phyloP scores from a whole-genome alignment of 2,888 invertebrate species.

The Nomada lathburiana region DNA sequence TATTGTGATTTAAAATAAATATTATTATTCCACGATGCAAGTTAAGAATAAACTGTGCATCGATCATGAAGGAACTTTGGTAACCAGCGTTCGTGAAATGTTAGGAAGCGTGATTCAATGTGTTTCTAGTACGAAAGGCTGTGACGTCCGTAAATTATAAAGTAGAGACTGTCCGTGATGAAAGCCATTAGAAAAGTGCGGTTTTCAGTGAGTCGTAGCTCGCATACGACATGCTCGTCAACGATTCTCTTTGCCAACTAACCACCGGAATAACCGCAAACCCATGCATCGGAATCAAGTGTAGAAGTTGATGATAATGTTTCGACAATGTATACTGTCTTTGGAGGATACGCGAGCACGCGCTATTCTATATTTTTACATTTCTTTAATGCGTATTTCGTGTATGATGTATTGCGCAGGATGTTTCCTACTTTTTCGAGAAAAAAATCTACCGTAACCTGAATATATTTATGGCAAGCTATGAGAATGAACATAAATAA shows the following conservation, averaged over 20 bases:
- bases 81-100: no score
- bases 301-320: background rate
- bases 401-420: no score
- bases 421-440: no score
- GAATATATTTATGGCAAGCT: no score
- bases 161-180: background rate
- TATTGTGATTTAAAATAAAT: no score
- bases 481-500: no score
- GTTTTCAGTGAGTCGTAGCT: background rate
- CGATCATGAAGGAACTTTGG: no score
- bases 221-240: background rate
- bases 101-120: background rate
- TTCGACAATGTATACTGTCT: slow-evolving; percentile 4
- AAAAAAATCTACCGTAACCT: no score
- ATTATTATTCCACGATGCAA: no score
- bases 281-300: slow-evolving; percentile 8
- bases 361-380: background rate
- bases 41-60: no score
- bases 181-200: slow-evolving; percentile 13
- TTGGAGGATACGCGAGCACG: background rate
- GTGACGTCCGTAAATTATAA: background rate
- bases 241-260: background rate
- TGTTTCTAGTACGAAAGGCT: background rate
- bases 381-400: no score
- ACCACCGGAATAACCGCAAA: slow-evolving; percentile 8